Percentiles rank a stretch among this genome's conserved stretches.
phyloP scores from a whole-genome alignment of 2,888 invertebrate species.

The Pandemis cinnamomeana region DNA sequence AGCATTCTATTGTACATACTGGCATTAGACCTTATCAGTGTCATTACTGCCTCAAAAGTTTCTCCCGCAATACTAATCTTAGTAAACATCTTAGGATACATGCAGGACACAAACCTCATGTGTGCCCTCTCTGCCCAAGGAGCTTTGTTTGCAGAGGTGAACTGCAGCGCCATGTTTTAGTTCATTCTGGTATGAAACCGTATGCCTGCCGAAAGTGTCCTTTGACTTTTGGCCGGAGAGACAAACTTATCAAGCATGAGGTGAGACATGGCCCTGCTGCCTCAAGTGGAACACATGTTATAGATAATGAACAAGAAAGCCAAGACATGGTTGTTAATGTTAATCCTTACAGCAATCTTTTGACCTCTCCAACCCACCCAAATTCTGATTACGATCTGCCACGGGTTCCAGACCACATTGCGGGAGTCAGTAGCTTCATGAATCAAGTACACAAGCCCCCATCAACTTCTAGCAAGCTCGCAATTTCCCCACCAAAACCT shows the following conservation, averaged over 20 bases:
- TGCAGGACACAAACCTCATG: conserved; percentile 88
- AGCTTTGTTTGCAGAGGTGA: conserved; percentile 89
- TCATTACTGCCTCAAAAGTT: conserved; percentile 89
- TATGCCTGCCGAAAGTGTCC: conserved; percentile 87
- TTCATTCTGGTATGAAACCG: conserved; percentile 87
- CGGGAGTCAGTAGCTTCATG: conserved; percentile 77
- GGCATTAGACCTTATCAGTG: conserved; percentile 90
- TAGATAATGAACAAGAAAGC: conserved; percentile 67
- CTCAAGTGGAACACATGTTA: conserved; percentile 60
- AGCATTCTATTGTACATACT: conserved; percentile 91
- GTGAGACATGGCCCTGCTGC: conserved; percentile 82
- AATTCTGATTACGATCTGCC: conserved; percentile 75
- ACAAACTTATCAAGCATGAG: conserved; percentile 88
- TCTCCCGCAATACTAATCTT: conserved; percentile 90
- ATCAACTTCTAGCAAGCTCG: conserved; percentile 60
- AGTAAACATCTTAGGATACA: conserved; percentile 90
- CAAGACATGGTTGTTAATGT: conserved; percentile 86
- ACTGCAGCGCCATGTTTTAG: conserved; percentile 86
- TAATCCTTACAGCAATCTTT: conserved; percentile 83
- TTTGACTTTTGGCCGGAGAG: conserved; percentile 87
- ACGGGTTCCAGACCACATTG: conserved; percentile 80
- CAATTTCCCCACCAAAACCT: conserved; percentile 67
- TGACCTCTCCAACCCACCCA: conserved; percentile 71
- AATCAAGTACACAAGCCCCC: conserved; percentile 71
- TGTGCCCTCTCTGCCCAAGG: conserved; percentile 89